Conservation (phyloP, 1,140 invertebrate species). For the Aphelenchoides fujianensis region DNA sequence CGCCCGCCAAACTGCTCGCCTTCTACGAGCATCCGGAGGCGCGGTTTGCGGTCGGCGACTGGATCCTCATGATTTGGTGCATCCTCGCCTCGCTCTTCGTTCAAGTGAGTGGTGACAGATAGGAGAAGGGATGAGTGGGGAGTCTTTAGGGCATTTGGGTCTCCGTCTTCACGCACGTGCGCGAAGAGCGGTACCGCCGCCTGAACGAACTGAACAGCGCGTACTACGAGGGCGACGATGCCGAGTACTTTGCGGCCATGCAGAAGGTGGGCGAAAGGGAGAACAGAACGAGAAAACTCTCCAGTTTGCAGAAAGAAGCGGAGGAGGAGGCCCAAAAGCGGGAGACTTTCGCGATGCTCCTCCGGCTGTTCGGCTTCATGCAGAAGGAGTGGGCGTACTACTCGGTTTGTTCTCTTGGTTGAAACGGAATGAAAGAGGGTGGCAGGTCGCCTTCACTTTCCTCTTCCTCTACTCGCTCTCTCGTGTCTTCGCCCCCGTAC, state of each 20-base stretch:
- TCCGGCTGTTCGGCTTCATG: conserved; percentile 48
- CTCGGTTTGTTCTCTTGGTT: conserved; percentile 21
- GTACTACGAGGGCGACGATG: not conserved
- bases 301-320: conserved; percentile 35
- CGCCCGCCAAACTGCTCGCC: conserved; percentile 58
- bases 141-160: conserved; percentile 54
- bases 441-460: conserved; percentile 51
- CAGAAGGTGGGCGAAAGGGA: conserved; percentile 27
- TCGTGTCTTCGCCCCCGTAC: conserved; percentile 58
- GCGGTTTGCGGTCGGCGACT: conserved; percentile 54
- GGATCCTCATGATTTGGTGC: conserved; percentile 57
- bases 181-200: conserved; percentile 29
- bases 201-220: conserved; percentile 5
- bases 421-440: too few species aligned
- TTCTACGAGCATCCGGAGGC: conserved; percentile 56
- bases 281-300: conserved; percentile 14
- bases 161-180: conserved; percentile 52
- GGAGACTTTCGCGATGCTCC: conserved; percentile 48
- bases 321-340: conserved; percentile 45
- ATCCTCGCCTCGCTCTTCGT: conserved; percentile 55
- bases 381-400: conserved; percentile 47
- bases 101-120: conserved; percentile 38
- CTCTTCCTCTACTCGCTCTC: conserved; percentile 57
- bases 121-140: too few species aligned
- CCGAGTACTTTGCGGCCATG: conserved; percentile 37